Evolutionary conservation across 2,797 vertebrate species (phyloP).

Genomic region (Nannoperca obscura): DNA sequence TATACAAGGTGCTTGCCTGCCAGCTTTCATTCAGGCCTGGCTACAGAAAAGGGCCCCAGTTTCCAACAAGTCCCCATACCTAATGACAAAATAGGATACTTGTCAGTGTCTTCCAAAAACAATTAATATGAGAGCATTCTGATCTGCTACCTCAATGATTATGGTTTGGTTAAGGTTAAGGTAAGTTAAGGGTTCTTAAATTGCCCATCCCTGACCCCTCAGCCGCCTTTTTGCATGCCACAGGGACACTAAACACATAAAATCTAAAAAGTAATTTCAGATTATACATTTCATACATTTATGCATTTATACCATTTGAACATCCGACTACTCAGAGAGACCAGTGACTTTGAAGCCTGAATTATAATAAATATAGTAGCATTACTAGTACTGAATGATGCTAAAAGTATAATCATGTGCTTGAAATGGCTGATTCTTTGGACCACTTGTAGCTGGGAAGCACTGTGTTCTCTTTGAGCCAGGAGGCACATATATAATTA

Average conservation of each 20-base stretch:
- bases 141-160: too few species aligned
- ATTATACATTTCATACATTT: background rate
- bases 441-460: conserved; percentile 69
- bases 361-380: background rate
- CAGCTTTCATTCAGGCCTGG: background rate
- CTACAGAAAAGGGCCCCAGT: background rate
- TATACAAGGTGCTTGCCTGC: too few species aligned
- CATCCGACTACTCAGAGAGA: background rate
- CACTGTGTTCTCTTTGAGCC: conserved; percentile 57
- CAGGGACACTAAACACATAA: background rate
- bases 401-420: conserved; percentile 66
- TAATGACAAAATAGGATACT: too few species aligned
- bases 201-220: background rate
- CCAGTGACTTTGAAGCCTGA: background rate
- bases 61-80: background rate
- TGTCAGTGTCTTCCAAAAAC: too few species aligned
- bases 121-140: too few species aligned
- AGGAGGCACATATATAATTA: conserved; percentile 76
- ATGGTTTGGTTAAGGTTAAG: too few species aligned
- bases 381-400: conserved; percentile 8
- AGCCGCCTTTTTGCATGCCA: background rate
- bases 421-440: conserved; percentile 70
- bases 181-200: background rate
- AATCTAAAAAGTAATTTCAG: background rate
- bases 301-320: background rate